Evolutionary conservation across 2,888 invertebrate species (phyloP).

Genomic region (Drosophila atroscutellata): DNA sequence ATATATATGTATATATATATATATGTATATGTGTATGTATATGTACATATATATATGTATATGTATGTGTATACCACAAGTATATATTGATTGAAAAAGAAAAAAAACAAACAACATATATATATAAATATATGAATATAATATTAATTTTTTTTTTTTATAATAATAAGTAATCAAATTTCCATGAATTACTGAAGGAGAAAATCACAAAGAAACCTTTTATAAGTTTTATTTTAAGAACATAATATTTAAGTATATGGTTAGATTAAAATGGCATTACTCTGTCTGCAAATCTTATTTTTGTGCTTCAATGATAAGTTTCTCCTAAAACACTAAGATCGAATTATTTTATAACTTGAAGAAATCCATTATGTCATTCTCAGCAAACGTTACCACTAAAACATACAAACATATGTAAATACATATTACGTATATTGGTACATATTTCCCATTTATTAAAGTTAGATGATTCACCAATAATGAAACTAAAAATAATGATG

Average conservation of each 20-base stretch:
- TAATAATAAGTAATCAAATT: conserved; percentile 76
- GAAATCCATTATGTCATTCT: conserved; percentile 53
- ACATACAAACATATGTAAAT: conserved; percentile 58
- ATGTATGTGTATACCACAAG: conserved; percentile 17
- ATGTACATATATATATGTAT: conserved; percentile 24
- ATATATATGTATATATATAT: conserved; percentile 35
- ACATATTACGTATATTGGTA: conserved; percentile 60
- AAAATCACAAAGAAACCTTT: conserved; percentile 79
- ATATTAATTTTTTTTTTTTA: conserved; percentile 71
- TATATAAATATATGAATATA: conserved; percentile 42
- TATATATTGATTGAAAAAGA: conserved; percentile 49
- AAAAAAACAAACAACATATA: conserved; percentile 44
- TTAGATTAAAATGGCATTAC: conserved; percentile 72
- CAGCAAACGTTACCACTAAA: conserved; percentile 45
- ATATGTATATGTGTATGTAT: not conserved
- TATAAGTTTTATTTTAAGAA: conserved; percentile 75
- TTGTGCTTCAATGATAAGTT: conserved; percentile 78
- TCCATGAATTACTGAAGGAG: conserved; percentile 80
- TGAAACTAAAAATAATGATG: conserved; percentile 60
- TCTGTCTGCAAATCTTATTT: conserved; percentile 74
- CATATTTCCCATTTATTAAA: conserved; percentile 71
- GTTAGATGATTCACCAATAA: conserved; percentile 72
- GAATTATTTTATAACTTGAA: conserved; percentile 55
- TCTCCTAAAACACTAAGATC: conserved; percentile 60
- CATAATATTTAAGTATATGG: conserved; percentile 65